These are phyloP conservation scores for Anomalospiza imberbis DNA, from an alignment of 2,797 vertebrate species.

Conservation along the genomic window DNA sequence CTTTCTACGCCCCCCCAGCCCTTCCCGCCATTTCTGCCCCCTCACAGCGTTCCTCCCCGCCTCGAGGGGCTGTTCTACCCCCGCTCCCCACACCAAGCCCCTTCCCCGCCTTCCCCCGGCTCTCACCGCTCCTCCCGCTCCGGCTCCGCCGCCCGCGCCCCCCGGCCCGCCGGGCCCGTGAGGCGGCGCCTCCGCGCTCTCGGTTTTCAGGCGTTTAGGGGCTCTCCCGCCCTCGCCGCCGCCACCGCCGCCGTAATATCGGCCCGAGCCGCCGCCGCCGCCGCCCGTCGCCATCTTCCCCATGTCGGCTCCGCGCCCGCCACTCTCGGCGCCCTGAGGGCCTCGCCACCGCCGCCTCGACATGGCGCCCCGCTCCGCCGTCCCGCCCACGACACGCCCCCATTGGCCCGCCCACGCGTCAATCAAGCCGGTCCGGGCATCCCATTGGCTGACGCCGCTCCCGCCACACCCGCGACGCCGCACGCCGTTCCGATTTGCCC, in stretches of 20 bases:
- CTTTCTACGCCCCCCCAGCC: too few relatives aligned
- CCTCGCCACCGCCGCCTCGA: constrained; percentile 77
- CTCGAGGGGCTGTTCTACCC: too few relatives aligned
- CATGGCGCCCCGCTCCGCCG: constrained; percentile 73
- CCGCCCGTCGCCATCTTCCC: constrained; percentile 75
- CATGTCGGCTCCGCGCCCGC: constrained; percentile 68
- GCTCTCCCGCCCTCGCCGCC: constrained; percentile 85
- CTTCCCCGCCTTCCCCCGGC: too few relatives aligned
- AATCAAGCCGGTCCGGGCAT: rapidly evolving
- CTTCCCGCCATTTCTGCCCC: too few relatives aligned
- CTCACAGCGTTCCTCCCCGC: too few relatives aligned
- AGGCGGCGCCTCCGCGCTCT: constrained; percentile 70
- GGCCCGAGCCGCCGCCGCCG: constrained; percentile 75
- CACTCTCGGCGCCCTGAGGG: constrained; percentile 69
- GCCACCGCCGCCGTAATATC: constrained; percentile 86
- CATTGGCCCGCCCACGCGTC: background rate
- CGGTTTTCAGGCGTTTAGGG: constrained; percentile 92
- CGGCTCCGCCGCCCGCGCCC: too few relatives aligned
- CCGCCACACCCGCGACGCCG: constrained; percentile 34
- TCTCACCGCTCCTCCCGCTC: background rate
- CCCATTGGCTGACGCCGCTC: background rate
- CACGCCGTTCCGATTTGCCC: background rate
- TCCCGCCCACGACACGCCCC: constrained; percentile 32
- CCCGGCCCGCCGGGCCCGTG: background rate
- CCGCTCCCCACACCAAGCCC: background rate